These are phyloP conservation scores for Lanius ludovicianus DNA, from an alignment of 2,113 vertebrate species.

Conservation along the genomic window DNA sequence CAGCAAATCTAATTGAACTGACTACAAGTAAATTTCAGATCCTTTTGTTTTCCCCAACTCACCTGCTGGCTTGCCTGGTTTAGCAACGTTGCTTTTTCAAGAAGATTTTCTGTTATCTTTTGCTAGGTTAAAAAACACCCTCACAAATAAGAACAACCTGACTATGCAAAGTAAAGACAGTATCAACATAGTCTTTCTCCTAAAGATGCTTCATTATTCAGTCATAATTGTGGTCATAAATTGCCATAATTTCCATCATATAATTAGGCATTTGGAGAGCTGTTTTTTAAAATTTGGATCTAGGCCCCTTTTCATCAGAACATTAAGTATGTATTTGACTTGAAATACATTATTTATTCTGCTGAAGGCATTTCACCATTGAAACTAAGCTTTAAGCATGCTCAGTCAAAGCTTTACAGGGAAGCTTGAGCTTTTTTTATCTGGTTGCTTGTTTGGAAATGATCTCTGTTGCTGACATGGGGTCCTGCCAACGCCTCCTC, in stretches of 20 bases:
- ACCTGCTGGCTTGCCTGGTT: not conserved
- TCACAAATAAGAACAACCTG: not conserved
- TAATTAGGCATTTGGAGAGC: not conserved
- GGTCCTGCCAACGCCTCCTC: not conserved
- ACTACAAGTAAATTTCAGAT: not conserved
- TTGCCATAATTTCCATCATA: not conserved
- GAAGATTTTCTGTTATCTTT: constrained; percentile 12
- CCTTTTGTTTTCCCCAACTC: not conserved
- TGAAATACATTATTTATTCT: constrained; percentile 16
- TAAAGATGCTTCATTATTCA: not conserved
- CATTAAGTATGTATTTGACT: not conserved
- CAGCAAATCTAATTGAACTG: not conserved
- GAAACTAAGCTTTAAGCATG: not conserved
- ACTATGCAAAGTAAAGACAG: not conserved
- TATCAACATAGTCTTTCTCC: not conserved
- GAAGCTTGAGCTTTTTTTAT: not conserved
- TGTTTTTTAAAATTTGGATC: not conserved
- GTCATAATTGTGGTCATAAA: not conserved
- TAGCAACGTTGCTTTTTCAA: not conserved
- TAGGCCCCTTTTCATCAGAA: not conserved
- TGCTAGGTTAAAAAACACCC: not conserved
- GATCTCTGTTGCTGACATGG: not conserved
- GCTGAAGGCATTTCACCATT: not conserved
- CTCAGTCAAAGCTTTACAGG: not conserved
- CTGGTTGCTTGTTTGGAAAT: not conserved